A percentile compares a stretch with the other conserved stretches of the same genome.
phyloP scores from a whole-genome alignment of 1,140 invertebrate species.

The Aphaenogaster floridana region DNA sequence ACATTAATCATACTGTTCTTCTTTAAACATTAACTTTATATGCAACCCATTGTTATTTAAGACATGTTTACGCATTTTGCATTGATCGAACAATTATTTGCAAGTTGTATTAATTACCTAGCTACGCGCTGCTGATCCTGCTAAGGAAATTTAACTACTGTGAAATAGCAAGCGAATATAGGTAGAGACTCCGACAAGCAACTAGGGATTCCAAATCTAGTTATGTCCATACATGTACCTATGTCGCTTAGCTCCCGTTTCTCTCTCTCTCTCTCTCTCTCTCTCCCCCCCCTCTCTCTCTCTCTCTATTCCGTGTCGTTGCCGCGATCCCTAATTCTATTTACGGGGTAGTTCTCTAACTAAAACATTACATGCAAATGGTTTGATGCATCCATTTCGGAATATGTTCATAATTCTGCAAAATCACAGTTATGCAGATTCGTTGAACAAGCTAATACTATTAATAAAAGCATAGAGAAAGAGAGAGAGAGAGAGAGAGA shows the following conservation, averaged over 20 bases:
- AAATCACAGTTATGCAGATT: conserved; percentile 18
- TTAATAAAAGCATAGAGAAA: not conserved
- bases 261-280: conserved; percentile 60
- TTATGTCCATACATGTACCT: conserved; percentile 64
- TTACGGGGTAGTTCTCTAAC: conserved; percentile 46
- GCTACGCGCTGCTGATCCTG: conserved; percentile 36
- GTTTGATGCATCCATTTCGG: conserved; percentile 51
- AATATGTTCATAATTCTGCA: conserved; percentile 33
- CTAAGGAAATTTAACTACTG: conserved; percentile 62
- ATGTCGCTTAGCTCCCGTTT: conserved; percentile 66
- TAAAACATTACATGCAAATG: conserved; percentile 60
- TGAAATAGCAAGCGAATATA: conserved; percentile 58
- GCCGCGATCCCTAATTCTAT: conserved; percentile 72
- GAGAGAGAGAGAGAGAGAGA: not conserved
- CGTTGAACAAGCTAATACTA: conserved; percentile 15
- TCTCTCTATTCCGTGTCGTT: conserved; percentile 60
- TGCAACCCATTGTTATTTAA: not conserved
- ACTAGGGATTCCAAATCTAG: conserved; percentile 64
- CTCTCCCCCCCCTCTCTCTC: no score
- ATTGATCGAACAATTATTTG: conserved; percentile 12
- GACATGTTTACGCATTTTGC: not conserved
- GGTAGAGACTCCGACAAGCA: conserved; percentile 65
- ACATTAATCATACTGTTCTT: not conserved
- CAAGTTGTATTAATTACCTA: conserved; percentile 38
- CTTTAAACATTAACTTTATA: not conserved